Base-by-base conservation (phyloP, 2,888 invertebrate species). In the Leptinotarsa rubiginosa region DNA sequence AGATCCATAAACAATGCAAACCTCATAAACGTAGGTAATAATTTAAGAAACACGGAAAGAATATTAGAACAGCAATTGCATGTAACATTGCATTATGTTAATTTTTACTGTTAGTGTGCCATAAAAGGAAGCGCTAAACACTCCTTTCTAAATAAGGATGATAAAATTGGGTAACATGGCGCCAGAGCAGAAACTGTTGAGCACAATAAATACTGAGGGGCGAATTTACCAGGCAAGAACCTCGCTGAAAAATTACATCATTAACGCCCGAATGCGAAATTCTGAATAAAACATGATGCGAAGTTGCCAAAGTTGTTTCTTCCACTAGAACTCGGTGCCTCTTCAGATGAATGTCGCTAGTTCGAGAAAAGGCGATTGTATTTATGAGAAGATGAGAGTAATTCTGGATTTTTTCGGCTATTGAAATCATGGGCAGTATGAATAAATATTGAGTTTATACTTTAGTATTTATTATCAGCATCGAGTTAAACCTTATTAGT, bases 241-340 rank as follows among this genome's bases (percentile, higher is more conserved):
- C 15, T 62, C n/a, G 62, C 41, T 62, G 62, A 62, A 62, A 62
- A 62, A 62, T 62, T 62, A 41, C 62, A n/a, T 62, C 62, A 31
- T 62, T 62, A 62, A n/a, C 16, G 16, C 25, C 16, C 16, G 16
- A 25, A 31, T 62, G 41, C 62, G 10, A 41, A 18, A 13, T 10
- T 31, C 25, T 62, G 62, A 62, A 62, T 62, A 62, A 62, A 62
- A 62, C 62, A 62, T 62, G n/a, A 62, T 62, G 62, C 31, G n/a
- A n/a, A 41, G 25, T 62, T 31, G 10, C 31, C n/a, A 62, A 25
- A 62, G 41, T 62, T 16, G 31, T 41, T 62, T n/a, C 41, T 31
- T 62, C n/a, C n/a, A 16, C 10, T 31, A n/a, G 7, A n/a, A 62
- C 13, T 59, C 15, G 25, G 50, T 16, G 50, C 4, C 16, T 12